phyloP scores from a whole-genome alignment of 2,797 vertebrate genomes.

The Botia kubotai region DNA sequence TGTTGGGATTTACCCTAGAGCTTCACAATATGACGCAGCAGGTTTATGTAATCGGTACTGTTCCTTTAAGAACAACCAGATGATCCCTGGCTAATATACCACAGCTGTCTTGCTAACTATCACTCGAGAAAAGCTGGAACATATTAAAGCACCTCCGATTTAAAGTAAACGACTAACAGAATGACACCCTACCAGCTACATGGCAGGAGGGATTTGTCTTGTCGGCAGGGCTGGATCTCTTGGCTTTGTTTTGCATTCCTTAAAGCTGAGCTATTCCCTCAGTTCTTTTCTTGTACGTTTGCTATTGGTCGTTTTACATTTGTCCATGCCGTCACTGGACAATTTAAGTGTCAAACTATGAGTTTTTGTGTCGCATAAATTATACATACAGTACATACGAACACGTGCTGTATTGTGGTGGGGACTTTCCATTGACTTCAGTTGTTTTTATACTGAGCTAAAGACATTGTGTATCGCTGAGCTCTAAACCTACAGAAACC shows the following conservation, averaged over 20 bases:
- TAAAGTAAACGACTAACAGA: slow-evolving; percentile 58
- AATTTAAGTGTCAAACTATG: slow-evolving; percentile 44
- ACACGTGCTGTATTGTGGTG: background rate
- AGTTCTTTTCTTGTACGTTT: slow-evolving; percentile 31
- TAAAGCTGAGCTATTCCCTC: slow-evolving; percentile 46
- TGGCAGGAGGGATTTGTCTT: slow-evolving; percentile 15
- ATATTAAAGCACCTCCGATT: slow-evolving; percentile 47
- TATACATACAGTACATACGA: background rate
- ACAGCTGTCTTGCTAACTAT: slow-evolving; percentile 65
- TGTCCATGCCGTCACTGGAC: slow-evolving; percentile 55
- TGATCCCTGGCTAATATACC: slow-evolving; percentile 60
- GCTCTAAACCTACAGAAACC: background rate
- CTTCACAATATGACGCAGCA: slow-evolving; percentile 61
- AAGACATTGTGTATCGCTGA: background rate
- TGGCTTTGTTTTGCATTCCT: slow-evolving; percentile 69
- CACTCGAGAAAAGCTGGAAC: slow-evolving; percentile 49
- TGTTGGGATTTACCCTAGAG: slow-evolving; percentile 49
- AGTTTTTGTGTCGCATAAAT: slow-evolving; percentile 4
- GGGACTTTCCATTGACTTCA: background rate
- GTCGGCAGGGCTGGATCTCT: slow-evolving; percentile 49
- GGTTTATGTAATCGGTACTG: slow-evolving; percentile 39
- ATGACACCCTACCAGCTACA: slow-evolving; percentile 45
- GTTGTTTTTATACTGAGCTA: background rate
- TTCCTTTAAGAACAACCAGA: slow-evolving; percentile 45
- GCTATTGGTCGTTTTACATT: slow-evolving; percentile 52